Base-by-base conservation (phyloP, 2,888 invertebrate genomes). In the Aplocera efformata region DNA sequence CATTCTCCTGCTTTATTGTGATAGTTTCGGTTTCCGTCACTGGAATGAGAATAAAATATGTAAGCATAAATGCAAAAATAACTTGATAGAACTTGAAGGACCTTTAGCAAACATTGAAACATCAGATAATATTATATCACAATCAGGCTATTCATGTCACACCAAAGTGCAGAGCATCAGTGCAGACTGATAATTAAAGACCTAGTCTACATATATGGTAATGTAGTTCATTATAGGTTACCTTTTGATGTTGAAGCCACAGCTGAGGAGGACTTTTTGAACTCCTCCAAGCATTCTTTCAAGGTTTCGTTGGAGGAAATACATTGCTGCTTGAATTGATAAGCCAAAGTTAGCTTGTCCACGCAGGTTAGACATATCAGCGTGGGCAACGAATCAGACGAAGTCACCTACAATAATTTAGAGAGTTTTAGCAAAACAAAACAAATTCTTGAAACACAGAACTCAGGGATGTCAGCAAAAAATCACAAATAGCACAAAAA, bases 1-100 rank as follows among this genome's bases (percentile, higher is more conserved):
- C 89, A 70, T 89, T 88, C 52, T 89, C 89, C 61, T 89, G 88
- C 47, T 89, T 89, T 61, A 89, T 88, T n/a, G 88, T 86, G 6
- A 89, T 86, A 1, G 82, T 83, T 58, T 89, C 89, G 10, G 84
- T 85, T 45, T 84, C 86, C 32, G 62, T 64, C 7, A 55, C 69
- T 72, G 45, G n/a, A 59, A 60, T 27, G 27, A 27, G 24, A 10
- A 7, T 10, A 8, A 31, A n/a, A 22, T 21, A 17, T 17, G 13
- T 17, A 3, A 17, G 13, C 13, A 17, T 17, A 17, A 17, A 17
- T n/a, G n/a, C n/a, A n/a, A n/a, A n/a, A n/a, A n/a, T n/a, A n/a
- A n/a, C n/a, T n/a, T n/a, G n/a, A n/a, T n/a, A n/a, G n/a, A n/a
- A n/a, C n/a, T n/a, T n/a, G n/a, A n/a, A n/a, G n/a, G n/a, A n/a